Evolutionary conservation across 2,797 vertebrate species (phyloP).

Genomic region (Tachyglossus aculeatus): DNA sequence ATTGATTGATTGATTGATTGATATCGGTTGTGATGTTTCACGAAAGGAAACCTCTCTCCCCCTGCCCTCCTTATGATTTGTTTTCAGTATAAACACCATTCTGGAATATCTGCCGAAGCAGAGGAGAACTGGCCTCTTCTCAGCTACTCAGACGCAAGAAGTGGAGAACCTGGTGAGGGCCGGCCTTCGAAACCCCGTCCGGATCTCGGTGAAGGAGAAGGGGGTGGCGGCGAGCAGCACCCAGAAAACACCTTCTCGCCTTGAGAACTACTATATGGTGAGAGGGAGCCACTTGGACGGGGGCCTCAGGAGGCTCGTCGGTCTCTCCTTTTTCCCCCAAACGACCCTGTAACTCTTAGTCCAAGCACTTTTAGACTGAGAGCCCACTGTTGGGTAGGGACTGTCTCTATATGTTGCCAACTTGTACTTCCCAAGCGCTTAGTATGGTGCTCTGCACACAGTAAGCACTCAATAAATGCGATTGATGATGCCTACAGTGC

Average conservation of each 20-base stretch:
- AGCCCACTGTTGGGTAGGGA: too few species aligned
- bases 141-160: slow-evolving; percentile 96
- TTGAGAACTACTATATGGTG: slow-evolving; percentile 93
- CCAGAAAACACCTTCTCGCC: slow-evolving; percentile 90
- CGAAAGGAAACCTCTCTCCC: not conserved
- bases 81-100: slow-evolving; percentile 88
- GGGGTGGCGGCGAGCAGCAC: slow-evolving; percentile 79
- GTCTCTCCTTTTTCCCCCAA: too few species aligned
- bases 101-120: slow-evolving; percentile 91
- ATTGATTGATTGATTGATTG: too few species aligned
- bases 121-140: slow-evolving; percentile 93
- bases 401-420: too few species aligned
- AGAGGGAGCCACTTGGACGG: not conserved
- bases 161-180: slow-evolving; percentile 95
- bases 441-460: too few species aligned
- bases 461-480: too few species aligned
- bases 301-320: too few species aligned
- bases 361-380: too few species aligned
- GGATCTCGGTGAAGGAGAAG: slow-evolving; percentile 94
- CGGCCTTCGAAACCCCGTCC: slow-evolving; percentile 93
- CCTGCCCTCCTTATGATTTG: not conserved
- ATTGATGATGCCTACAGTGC: too few species aligned
- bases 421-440: too few species aligned
- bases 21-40: too few species aligned
- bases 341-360: too few species aligned